These are phyloP conservation scores for Diploscapter pachys DNA, from an alignment of 1,140 invertebrate species.

Conservation along the genomic window DNA sequence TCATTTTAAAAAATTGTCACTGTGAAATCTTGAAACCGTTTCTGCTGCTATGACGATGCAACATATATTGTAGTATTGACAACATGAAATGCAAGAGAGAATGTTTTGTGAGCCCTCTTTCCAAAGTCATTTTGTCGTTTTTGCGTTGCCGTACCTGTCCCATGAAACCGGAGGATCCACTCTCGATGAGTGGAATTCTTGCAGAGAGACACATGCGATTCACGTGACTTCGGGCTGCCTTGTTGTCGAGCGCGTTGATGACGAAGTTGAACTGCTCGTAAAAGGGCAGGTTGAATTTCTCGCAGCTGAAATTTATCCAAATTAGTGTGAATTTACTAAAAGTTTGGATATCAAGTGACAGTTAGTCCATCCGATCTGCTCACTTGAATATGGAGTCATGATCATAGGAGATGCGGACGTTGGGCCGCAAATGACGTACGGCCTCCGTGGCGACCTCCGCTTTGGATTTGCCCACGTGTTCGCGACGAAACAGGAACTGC, in stretches of 20 bases:
- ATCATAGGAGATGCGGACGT: slow-evolving; percentile 80
- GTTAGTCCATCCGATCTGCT: slow-evolving; percentile 37
- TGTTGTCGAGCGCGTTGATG: slow-evolving; percentile 94
- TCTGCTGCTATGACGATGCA: too few species aligned
- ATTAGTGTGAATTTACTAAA: slow-evolving; percentile 18
- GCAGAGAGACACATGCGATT: slow-evolving; percentile 97
- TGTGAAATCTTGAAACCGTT: too few species aligned
- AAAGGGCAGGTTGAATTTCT: slow-evolving; percentile 83
- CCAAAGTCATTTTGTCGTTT: too few species aligned
- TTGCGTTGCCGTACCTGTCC: slow-evolving; percentile 71
- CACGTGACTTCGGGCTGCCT: slow-evolving; percentile 90
- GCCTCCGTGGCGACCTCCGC: slow-evolving; percentile 75
- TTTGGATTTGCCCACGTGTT: slow-evolving; percentile 96
- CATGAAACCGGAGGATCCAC: slow-evolving; percentile 90
- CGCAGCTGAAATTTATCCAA: slow-evolving; percentile 58
- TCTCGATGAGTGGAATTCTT: slow-evolving; percentile 87
- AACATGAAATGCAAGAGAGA: too few species aligned
- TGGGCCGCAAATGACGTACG: slow-evolving; percentile 76
- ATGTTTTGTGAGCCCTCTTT: too few species aligned
- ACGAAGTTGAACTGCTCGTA: slow-evolving; percentile 88
- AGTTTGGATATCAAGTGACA: slow-evolving; percentile 2
- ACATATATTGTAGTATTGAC: too few species aligned
- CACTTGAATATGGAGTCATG: slow-evolving; percentile 91
- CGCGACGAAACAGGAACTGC: slow-evolving; percentile 93
- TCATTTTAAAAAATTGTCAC: too few species aligned